Conservation (phyloP, 2,888 invertebrate species). For the Oligia strigilis region DNA sequence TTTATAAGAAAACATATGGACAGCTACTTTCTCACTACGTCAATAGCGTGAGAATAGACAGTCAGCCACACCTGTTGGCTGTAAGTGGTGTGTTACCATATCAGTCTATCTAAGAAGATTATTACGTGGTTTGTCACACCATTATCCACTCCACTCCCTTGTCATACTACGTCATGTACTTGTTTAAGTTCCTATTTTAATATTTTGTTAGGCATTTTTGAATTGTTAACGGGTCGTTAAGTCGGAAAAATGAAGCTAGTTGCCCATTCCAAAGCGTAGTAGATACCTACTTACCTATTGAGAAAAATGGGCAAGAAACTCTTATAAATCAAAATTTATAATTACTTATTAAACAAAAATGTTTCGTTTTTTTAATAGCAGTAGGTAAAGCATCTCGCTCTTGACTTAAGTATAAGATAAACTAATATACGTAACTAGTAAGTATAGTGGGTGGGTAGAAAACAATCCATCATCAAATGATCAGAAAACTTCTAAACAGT, state of each 20-base stretch:
- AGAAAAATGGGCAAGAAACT: not conserved
- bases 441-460: too few species aligned
- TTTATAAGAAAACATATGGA: not conserved
- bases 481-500: not conserved
- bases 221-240: not conserved
- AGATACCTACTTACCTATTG: not conserved
- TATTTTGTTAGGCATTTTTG: not conserved
- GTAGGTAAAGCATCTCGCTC: not conserved
- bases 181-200: not conserved
- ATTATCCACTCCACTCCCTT: constrained; percentile 20
- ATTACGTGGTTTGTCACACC: constrained; percentile 17
- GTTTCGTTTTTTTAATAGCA: not conserved
- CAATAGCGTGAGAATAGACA: constrained; percentile 12
- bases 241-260: not conserved
- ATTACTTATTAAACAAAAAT: not conserved
- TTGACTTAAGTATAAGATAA: not conserved
- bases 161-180: not conserved
- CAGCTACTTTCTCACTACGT: constrained; percentile 5
- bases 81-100: not conserved
- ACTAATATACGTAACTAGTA: not conserved
- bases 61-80: constrained; percentile 24
- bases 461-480: not conserved
- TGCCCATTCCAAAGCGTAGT: not conserved
- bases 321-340: too few species aligned
- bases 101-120: constrained; percentile 28